Percentiles rank a stretch among this genome's conserved stretches.
Evolutionary conservation across 2,888 invertebrate genomes (phyloP).

Genomic region (Perizoma affinitatum): DNA sequence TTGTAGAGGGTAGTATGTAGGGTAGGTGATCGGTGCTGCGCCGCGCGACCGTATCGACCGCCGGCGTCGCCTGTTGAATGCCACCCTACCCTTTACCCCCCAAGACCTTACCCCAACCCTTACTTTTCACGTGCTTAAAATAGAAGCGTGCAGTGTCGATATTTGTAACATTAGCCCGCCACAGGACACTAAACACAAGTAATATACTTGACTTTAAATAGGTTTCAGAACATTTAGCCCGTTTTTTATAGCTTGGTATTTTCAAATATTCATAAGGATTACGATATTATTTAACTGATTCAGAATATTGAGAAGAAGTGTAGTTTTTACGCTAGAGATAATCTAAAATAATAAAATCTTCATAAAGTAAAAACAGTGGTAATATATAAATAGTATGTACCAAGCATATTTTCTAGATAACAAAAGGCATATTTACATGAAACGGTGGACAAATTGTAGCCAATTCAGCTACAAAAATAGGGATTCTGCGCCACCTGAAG

Average conservation of each 20-base stretch:
- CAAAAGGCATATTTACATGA: too few relatives aligned
- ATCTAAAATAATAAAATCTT: too few relatives aligned
- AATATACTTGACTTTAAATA: conserved; percentile 46
- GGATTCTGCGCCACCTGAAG: conserved; percentile 13
- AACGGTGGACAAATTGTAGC: too few relatives aligned
- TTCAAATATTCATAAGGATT: conserved; percentile 6
- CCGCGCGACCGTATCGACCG: conserved; percentile 79
- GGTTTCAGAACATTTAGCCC: conserved; percentile 17
- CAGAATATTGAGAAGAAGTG: neutral
- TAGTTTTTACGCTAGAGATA: too few relatives aligned
- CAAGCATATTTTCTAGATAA: too few relatives aligned
- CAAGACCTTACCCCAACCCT: conserved; percentile 61
- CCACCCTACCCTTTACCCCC: conserved; percentile 60
- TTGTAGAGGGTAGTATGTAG: conserved; percentile 47
- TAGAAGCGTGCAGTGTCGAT: conserved; percentile 80
- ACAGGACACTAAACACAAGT: conserved; percentile 63
- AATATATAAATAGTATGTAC: too few relatives aligned
- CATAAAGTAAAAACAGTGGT: too few relatives aligned
- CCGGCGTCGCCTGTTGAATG: conserved; percentile 77
- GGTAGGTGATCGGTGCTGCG: conserved; percentile 62
- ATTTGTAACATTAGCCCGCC: conserved; percentile 75
- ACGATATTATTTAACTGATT: neutral
- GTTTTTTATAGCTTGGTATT: conserved; percentile 4
- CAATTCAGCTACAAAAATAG: conserved; percentile 12
- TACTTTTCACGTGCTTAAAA: conserved; percentile 82